These are phyloP conservation scores for Vireo altiloquus DNA, from an alignment of 2,113 vertebrate genomes.

Conservation along the genomic window DNA sequence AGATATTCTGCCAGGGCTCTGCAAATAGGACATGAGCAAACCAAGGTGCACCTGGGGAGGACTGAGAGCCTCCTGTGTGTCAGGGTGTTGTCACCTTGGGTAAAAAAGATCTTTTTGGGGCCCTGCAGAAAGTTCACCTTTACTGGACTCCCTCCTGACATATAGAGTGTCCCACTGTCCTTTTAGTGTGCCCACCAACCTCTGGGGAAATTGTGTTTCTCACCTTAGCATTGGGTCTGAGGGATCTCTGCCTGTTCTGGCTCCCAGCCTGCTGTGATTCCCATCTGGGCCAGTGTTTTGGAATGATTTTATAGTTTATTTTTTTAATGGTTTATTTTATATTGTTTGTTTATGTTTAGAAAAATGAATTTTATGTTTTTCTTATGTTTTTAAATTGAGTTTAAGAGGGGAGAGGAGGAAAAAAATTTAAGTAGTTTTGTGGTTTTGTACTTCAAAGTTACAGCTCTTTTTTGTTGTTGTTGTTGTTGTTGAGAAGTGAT, in stretches of 20 bases:
- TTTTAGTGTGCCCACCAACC: not conserved
- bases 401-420: too few species aligned
- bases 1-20: not conserved
- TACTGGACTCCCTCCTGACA: not conserved
- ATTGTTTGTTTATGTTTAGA: too few species aligned
- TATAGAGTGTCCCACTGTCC: accelerated
- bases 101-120: not conserved
- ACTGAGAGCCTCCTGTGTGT: not conserved
- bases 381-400: too few species aligned
- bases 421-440: too few species aligned
- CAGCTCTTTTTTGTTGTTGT: too few species aligned
- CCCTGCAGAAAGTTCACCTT: not conserved
- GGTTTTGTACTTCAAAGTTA: too few species aligned
- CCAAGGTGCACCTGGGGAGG: not conserved
- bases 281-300: too few species aligned
- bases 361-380: too few species aligned
- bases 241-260: not conserved
- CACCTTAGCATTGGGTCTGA: not conserved
- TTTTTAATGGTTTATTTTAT: too few species aligned
- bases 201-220: not conserved
- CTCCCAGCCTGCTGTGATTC: not conserved
- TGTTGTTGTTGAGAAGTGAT: too few species aligned
- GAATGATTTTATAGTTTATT: too few species aligned
- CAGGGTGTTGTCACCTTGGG: not conserved
- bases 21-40: not conserved